phyloP scores from a whole-genome alignment of 1,140 invertebrate species.

The Thalassaphorura encarpata region DNA sequence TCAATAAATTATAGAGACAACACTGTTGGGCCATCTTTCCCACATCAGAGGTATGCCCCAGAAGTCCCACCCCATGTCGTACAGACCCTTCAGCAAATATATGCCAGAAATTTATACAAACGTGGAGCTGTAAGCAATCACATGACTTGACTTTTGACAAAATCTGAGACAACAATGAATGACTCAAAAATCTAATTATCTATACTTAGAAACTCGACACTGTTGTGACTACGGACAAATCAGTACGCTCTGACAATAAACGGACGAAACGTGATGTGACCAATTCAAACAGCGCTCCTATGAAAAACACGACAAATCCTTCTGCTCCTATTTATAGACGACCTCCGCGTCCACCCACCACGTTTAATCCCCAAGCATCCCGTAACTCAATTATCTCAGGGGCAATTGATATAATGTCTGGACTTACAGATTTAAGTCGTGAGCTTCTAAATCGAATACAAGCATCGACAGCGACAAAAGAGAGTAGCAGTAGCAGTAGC shows the following conservation, averaged over 20 bases:
- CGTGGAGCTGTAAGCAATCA: slow-evolving; percentile 11
- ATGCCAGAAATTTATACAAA: slow-evolving; percentile 8
- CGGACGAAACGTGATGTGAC: too few species aligned
- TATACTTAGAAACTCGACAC: too few species aligned
- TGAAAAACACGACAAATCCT: too few species aligned
- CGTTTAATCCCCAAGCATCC: neutral
- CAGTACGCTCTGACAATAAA: too few species aligned
- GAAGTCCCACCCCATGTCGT: slow-evolving; percentile 15
- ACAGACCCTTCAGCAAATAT: slow-evolving; percentile 10
- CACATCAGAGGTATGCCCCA: slow-evolving; percentile 6
- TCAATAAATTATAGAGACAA: neutral
- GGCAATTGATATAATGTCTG: neutral
- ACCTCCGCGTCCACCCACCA: too few species aligned
- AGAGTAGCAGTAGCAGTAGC: neutral
- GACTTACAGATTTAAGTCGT: neutral
- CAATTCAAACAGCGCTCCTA: too few species aligned
- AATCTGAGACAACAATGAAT: too few species aligned
- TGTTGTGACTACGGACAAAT: too few species aligned
- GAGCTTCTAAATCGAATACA: neutral
- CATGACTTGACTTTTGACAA: too few species aligned
- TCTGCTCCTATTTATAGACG: too few species aligned
- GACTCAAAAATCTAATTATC: too few species aligned
- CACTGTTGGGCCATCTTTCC: too few species aligned
- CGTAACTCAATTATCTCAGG: neutral
- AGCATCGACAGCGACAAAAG: neutral